Evolutionary conservation across 1,140 invertebrate species (phyloP).

Genomic region (Diorhabda elongata): DNA sequence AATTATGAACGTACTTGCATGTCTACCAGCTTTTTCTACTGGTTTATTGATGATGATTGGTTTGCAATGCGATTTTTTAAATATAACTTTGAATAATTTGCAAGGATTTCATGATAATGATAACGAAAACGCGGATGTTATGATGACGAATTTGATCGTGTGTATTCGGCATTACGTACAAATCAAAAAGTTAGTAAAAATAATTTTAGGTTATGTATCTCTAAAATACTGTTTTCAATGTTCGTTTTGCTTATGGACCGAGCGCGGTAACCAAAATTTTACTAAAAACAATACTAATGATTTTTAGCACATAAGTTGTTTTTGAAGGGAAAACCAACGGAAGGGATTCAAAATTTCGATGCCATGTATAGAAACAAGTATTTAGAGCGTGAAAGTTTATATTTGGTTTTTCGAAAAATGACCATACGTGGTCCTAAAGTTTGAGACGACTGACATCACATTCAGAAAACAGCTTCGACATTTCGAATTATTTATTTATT

Average conservation of each 20-base stretch:
- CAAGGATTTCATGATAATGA: background rate
- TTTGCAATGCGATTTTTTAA: constrained; percentile 11
- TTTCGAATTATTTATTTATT: too few relatives aligned
- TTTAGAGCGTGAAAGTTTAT: background rate
- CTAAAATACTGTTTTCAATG: background rate
- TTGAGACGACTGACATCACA: too few relatives aligned
- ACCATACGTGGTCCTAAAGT: background rate
- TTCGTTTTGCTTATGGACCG: background rate
- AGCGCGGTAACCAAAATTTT: background rate
- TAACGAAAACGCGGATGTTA: background rate
- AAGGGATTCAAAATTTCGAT: background rate
- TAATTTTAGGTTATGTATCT: background rate
- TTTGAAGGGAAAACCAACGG: background rate
- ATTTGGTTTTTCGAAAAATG: background rate
- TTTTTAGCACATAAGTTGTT: background rate
- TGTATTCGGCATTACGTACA: background rate
- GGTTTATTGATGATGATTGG: constrained; percentile 6
- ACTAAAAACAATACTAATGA: background rate
- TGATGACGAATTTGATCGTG: background rate
- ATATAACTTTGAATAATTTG: constrained; percentile 3
- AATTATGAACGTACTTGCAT: background rate
- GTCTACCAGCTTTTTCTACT: background rate
- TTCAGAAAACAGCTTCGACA: too few relatives aligned
- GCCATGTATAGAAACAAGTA: too few relatives aligned
- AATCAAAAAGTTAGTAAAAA: background rate